Conservation (phyloP, 2,888 invertebrate species). For the Folsomia manolachei region DNA sequence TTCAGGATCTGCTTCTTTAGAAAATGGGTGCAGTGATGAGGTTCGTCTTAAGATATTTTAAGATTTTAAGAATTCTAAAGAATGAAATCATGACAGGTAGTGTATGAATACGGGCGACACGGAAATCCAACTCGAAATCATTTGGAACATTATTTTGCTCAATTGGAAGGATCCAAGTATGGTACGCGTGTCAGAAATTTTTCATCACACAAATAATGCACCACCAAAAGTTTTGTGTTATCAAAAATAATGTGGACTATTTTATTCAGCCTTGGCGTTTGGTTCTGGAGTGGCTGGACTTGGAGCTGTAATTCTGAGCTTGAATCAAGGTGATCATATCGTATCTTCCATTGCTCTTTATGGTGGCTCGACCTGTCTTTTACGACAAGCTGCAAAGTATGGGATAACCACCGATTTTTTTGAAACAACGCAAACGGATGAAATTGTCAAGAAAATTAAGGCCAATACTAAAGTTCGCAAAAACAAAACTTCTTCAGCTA, state of each 20-base stretch:
- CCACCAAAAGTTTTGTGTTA: not conserved
- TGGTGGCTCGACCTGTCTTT: conserved; percentile 12
- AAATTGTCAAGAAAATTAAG: conserved; percentile 14
- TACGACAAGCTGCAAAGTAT: conserved; percentile 8
- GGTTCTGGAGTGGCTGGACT: conserved; percentile 29
- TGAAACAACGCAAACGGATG: not conserved
- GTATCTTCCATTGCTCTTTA: conserved; percentile 16
- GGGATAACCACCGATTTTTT: conserved; percentile 19
- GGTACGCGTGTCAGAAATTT: conserved; percentile 56
- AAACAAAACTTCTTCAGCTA: no score
- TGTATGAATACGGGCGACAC: conserved; percentile 85
- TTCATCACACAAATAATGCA: not conserved
- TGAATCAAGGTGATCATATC: conserved; percentile 28
- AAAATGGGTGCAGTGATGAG: not conserved
- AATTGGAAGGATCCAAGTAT: conserved; percentile 82
- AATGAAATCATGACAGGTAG: conserved; percentile 62
- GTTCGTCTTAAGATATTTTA: conserved; percentile 11
- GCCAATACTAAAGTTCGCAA: conserved; percentile 29
- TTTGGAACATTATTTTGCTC: conserved; percentile 82
- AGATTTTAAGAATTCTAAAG: no score
- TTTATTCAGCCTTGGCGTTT: conserved; percentile 23
- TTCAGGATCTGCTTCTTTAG: not conserved
- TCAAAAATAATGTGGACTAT: not conserved
- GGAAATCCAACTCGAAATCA: conserved; percentile 90
- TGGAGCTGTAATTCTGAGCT: conserved; percentile 9